Percentiles rank a stretch among this genome's conserved stretches.
These are phyloP conservation scores for Leptinotarsa peninsularis DNA, from an alignment of 2,888 invertebrate genomes.

Conservation along the genomic window DNA sequence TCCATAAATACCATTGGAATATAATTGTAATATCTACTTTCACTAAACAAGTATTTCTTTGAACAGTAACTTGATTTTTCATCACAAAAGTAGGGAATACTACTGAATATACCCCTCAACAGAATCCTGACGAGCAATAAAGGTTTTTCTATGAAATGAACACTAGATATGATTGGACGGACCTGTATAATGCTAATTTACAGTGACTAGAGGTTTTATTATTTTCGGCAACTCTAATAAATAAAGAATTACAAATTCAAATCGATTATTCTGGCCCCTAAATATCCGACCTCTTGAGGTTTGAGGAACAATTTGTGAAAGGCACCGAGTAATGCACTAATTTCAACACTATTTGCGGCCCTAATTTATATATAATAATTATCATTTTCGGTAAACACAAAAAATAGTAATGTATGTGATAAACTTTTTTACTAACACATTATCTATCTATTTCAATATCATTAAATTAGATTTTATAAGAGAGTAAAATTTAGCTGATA, in stretches of 20 bases:
- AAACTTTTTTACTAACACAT: too few species aligned
- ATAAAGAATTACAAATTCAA: constrained; percentile 23
- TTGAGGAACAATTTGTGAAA: neutral
- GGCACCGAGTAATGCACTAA: constrained; percentile 10
- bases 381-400: too few species aligned
- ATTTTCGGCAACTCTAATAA: constrained; percentile 26
- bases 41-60: neutral
- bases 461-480: too few species aligned
- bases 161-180: constrained; percentile 37
- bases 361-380: neutral
- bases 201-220: constrained; percentile 41
- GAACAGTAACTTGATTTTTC: neutral
- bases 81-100: neutral
- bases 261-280: neutral
- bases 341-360: neutral
- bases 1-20: neutral
- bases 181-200: constrained; percentile 35
- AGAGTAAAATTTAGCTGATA: too few species aligned
- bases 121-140: neutral
- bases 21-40: neutral
- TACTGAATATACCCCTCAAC: neutral
- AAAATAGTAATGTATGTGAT: too few species aligned
- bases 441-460: too few species aligned
- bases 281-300: neutral
- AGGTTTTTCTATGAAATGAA: neutral